Evolutionary conservation across 2,888 invertebrate genomes (phyloP).

Genomic region (Chrysodeixis includens): DNA sequence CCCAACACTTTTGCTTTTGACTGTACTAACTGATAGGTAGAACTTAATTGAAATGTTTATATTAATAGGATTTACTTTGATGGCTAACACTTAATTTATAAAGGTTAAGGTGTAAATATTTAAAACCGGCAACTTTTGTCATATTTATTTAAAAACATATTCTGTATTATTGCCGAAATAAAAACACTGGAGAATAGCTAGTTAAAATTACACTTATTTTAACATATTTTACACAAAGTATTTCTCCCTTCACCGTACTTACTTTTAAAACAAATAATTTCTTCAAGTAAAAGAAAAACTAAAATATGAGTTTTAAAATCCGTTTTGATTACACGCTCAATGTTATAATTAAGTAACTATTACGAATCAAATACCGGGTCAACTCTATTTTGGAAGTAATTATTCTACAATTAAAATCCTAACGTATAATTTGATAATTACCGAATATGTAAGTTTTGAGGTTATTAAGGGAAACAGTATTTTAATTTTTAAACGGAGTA

Average conservation of each 20-base stretch:
- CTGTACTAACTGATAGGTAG: conserved; percentile 48
- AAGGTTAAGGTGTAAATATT: too few species aligned
- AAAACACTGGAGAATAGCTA: too few species aligned
- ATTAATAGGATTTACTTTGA: conserved; percentile 6
- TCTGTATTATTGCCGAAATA: too few species aligned
- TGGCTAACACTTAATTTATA: not conserved
- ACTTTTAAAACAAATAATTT: too few species aligned
- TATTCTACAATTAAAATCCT: not conserved
- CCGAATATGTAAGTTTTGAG: not conserved
- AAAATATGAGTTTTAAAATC: not conserved
- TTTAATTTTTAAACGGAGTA: not conserved
- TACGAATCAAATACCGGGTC: conserved; percentile 11
- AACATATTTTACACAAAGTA: too few species aligned
- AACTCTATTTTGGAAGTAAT: conserved; percentile 12
- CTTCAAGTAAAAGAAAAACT: too few species aligned
- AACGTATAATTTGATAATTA: conserved; percentile 19
- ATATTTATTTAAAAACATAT: too few species aligned
- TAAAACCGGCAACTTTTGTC: too few species aligned
- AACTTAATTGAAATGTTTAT: conserved; percentile 42
- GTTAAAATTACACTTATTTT: too few species aligned
- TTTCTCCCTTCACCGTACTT: too few species aligned
- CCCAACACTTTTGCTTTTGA: conserved; percentile 70
- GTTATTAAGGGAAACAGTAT: not conserved
- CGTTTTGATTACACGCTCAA: not conserved
- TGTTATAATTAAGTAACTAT: conserved; percentile 21